A percentile compares a stretch with the other conserved stretches of the same genome.
phyloP scores from a whole-genome alignment of 2,797 vertebrate genomes.

The Euthynnus affinis region DNA sequence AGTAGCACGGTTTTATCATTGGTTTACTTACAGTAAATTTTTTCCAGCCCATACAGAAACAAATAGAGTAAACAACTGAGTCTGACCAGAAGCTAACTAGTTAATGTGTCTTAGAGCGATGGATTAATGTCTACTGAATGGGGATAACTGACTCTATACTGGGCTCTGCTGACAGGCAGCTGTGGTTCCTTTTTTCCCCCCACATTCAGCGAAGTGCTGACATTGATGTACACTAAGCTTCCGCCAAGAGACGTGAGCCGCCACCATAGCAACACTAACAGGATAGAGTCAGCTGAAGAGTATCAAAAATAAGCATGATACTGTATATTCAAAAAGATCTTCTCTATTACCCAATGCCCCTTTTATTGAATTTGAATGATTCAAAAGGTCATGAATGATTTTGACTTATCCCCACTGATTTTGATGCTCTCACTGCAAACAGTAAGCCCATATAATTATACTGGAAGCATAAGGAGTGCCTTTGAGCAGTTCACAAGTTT shows the following conservation, averaged over 20 bases:
- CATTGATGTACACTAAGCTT: conserved; percentile 56
- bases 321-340: conserved; percentile 18
- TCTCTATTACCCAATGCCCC: background rate
- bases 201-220: conserved; percentile 51
- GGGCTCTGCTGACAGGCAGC: conserved; percentile 41
- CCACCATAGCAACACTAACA: conserved; percentile 23
- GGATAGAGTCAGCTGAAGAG: conserved; percentile 44
- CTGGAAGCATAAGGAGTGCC: background rate
- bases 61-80: background rate
- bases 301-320: conserved; percentile 32
- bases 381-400: conserved; percentile 26
- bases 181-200: conserved; percentile 28
- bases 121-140: conserved; percentile 57
- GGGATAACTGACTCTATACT: conserved; percentile 48
- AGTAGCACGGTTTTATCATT: background rate
- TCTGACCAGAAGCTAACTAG: conserved; percentile 7
- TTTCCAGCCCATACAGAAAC: background rate
- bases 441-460: background rate
- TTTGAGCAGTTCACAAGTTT: background rate
- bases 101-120: conserved; percentile 9
- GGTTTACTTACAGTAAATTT: background rate
- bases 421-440: background rate
- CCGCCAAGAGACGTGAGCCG: conserved; percentile 32
- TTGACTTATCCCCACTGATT: conserved; percentile 10
- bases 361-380: conserved; percentile 28